Base-by-base conservation (phyloP, 2,797 vertebrate genomes). In the Anabas testudineus region DNA sequence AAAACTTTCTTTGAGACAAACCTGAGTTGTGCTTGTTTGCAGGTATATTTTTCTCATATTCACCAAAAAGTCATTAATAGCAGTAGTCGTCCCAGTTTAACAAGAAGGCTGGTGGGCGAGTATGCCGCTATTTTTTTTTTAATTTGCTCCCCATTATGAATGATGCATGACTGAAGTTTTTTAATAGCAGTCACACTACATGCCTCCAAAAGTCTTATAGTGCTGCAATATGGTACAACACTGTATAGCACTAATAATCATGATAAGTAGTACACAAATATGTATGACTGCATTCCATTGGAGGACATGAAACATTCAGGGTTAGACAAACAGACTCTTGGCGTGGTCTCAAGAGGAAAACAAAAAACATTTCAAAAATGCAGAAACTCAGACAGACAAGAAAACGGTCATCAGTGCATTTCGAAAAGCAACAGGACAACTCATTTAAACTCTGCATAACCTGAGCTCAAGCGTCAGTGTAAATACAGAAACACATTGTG, bases 361-460 rank as follows among this genome's bases (percentile, higher is more conserved):
- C 2, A 56, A 49, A 43, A 56, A 78, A 69, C 15, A 66, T 67
- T 28, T 56, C 4, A 48, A 41, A 66, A 71, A 16, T 36, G 3
- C 58, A 54, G 53, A 47, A 22, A 34, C 14, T 46, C 13, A 56
- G 30, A 58, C 28, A 22, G 8, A 67, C n/a, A 37, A 19, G 22
- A 43, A 73, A 62, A 65, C 64, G 54, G 34, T 61, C 57, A 43
- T 47, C 49, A 10, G 26, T 13, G 37, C 47, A 22, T 70, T 53
- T 85, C 64, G 59, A 32, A 79, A 56, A 78, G 63, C 73, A 79
- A 86, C 85, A 80, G 34, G 57, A 77, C 63, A 51, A 48, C 65
- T 84, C 64, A 74, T 78, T 81, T 65, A 79, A 82, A 80, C 73
- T 72, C 70, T 69, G 58, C 28, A 37, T 75, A 59, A 59, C 70